Evolutionary conservation across 2,888 invertebrate genomes (phyloP).

Genomic region (Ceraclea dissimilis): DNA sequence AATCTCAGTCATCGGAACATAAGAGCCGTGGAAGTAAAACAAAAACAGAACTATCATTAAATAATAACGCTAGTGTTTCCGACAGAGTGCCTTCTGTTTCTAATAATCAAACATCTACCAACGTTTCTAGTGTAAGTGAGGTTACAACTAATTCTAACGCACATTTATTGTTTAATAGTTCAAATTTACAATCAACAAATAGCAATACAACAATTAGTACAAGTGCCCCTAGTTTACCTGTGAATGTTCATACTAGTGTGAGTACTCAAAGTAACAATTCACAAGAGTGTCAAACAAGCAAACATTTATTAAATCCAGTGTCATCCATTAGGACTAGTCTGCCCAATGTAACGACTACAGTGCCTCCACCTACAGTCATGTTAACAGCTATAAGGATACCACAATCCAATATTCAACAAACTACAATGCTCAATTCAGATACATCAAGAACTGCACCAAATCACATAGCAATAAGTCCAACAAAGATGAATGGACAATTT

Average conservation of each 20-base stretch:
- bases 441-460: not conserved
- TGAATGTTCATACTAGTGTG: not conserved
- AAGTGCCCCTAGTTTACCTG: not conserved
- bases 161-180: not conserved
- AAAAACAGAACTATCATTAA: not conserved
- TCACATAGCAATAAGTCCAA: constrained; percentile 34
- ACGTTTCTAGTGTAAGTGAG: constrained; percentile 10
- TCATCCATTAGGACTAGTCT: not conserved
- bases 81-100: constrained; percentile 21
- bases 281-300: not conserved
- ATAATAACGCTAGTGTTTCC: constrained; percentile 4
- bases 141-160: not conserved
- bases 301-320: not conserved
- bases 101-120: constrained; percentile 11
- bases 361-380: constrained; percentile 49
- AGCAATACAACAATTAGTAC: not conserved
- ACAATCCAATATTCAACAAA: constrained; percentile 41
- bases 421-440: constrained; percentile 11
- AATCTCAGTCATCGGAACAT: constrained; percentile 7
- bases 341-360: constrained; percentile 28
- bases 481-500: constrained; percentile 47
- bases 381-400: constrained; percentile 52
- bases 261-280: not conserved
- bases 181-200: not conserved
- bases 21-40: not conserved